These are phyloP conservation scores for Rhinichthys klamathensis DNA, from an alignment of 2,113 vertebrate species.

Conservation along the genomic window DNA sequence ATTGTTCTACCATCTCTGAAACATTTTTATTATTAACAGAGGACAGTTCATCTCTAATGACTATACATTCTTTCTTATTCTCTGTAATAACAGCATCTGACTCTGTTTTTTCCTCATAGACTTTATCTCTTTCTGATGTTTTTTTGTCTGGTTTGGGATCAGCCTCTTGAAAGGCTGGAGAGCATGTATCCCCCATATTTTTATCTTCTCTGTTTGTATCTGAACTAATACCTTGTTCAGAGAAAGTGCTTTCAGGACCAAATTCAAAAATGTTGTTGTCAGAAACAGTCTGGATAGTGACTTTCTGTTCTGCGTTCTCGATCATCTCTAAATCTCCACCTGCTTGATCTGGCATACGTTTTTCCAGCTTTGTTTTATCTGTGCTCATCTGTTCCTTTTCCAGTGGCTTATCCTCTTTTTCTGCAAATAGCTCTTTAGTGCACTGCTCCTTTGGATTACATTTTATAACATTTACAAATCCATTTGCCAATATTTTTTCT, in stretches of 20 bases:
- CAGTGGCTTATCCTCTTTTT: neutral
- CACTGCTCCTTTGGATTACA: neutral
- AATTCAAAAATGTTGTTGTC: constrained; percentile 19
- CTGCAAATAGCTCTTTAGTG: neutral
- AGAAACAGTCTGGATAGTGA: neutral
- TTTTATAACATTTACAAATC: neutral
- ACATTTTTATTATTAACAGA: constrained; percentile 3
- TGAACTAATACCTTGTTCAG: constrained; percentile 36
- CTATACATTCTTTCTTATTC: constrained; percentile 45
- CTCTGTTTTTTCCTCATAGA: constrained; percentile 38
- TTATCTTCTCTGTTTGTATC: constrained; percentile 46
- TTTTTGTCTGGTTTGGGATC: constrained; percentile 42
- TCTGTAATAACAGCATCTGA: constrained; percentile 18
- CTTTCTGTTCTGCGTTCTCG: neutral
- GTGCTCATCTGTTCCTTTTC: constrained; percentile 2
- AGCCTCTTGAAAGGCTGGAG: constrained; percentile 32
- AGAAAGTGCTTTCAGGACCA: neutral
- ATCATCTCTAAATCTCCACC: constrained; percentile 8
- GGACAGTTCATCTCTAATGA: constrained; percentile 48
- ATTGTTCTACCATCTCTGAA: neutral
- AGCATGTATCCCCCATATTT: neutral
- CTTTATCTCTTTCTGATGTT: constrained; percentile 1
- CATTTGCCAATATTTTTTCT: constrained; percentile 1
- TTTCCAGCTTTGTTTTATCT: constrained; percentile 13
- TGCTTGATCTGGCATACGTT: constrained; percentile 6